Conservation (phyloP, 2,113 vertebrate species). For the Tiliqua scincoides region DNA sequence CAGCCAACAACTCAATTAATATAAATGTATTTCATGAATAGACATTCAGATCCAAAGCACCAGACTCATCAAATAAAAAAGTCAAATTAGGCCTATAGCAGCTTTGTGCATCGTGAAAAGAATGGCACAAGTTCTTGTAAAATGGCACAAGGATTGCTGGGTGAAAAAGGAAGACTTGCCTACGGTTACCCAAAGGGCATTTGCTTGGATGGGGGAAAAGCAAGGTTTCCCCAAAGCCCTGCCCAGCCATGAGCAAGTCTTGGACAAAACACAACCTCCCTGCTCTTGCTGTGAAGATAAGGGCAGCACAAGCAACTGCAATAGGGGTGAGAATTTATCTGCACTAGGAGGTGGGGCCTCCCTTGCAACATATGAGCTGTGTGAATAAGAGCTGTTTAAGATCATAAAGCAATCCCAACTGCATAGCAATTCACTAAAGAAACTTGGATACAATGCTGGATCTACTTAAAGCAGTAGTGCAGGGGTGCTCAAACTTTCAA, state of each 20-base stretch:
- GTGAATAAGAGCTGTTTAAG: too few relatives aligned
- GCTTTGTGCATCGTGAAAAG: neutral
- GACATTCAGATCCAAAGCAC: neutral
- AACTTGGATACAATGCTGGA: neutral
- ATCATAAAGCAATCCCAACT: neutral
- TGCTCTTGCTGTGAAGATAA: too few relatives aligned
- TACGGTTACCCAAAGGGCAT: too few relatives aligned
- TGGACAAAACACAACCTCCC: too few relatives aligned
- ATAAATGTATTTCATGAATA: constrained; percentile 6
- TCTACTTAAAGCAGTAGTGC: neutral
- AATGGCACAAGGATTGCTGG: neutral
- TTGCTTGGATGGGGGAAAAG: too few relatives aligned
- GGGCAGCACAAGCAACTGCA: too few relatives aligned
- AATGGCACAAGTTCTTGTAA: neutral
- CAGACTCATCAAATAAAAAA: neutral
- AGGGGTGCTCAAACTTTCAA: too few relatives aligned
- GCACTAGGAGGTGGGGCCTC: too few relatives aligned
- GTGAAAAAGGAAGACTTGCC: too few relatives aligned
- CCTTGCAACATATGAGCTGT: neutral
- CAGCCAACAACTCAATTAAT: neutral
- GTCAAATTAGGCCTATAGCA: neutral
- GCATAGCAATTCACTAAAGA: neutral
- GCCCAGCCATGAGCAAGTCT: too few relatives aligned
- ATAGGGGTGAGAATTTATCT: too few relatives aligned
- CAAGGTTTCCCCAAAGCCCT: too few relatives aligned